Base-by-base conservation (phyloP, 2,888 invertebrate species). In the Mesorhabditis belari region DNA sequence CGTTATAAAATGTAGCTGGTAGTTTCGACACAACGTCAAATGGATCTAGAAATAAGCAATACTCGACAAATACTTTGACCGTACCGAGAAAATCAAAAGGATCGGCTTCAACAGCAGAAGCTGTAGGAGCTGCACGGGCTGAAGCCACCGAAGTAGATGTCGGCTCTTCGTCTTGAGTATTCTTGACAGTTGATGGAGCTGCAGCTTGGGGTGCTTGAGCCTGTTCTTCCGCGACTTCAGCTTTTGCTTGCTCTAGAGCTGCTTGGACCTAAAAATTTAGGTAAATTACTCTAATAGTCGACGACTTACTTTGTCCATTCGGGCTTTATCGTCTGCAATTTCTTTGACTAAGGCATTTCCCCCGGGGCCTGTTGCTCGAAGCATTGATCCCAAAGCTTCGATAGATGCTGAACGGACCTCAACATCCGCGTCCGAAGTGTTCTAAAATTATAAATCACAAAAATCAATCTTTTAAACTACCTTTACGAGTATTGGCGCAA, bases 11-110 rank as follows among this genome's bases (percentile, higher is more conserved):
- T 82, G 94, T 92, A 83, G 92, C 92, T 0, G 95, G 93, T 50
- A 98, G 83, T 81, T 91, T 90, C 0, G 90, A 88, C 0, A 98
- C 82, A 69, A 98, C 90, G 80, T 98, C 93, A 55, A 93, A 92
- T 0, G 95, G 90, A 74, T 91, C 90, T 35, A n/a, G 44, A 35
- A 35, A 35, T 17, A 35, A 17, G 12, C 44, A 35, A 35, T 35
- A 17, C n/a, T n/a, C n/a, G n/a, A 35, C 12, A 35, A 35, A 9
- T 35, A n/a, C 44, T 17, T 17, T 35, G 44, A 35, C 44, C 44
- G 1, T 2, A 35, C 44, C 44, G 28, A 94, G 82, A 0, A 94
- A 84, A 60, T 96, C 96, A 82, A 66, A 73, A 0, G 67, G 67
- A 59, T 71, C 73, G 0, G 64, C 61, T 58, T 87, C 71, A 56